Evolutionary conservation across 23 tunicate species (phyloP).

Genomic region (Halocynthia aurantium): DNA sequence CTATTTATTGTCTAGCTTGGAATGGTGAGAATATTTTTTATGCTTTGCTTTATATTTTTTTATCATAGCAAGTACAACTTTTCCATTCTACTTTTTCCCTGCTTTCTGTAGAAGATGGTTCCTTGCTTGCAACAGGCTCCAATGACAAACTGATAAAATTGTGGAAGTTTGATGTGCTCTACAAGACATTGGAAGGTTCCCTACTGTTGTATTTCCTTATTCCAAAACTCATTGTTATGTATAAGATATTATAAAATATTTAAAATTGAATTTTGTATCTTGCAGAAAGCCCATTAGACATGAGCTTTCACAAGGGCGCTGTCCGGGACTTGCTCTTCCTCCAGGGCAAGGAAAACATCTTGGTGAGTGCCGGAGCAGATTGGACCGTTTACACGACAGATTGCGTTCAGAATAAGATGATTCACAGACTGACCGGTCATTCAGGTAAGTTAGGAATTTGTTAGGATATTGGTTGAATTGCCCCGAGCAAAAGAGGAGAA

Average conservation of each 20-base stretch:
- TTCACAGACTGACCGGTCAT: slow-evolving; percentile 70
- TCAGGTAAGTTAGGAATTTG: slow-evolving; percentile 16
- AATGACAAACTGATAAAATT: slow-evolving; percentile 59
- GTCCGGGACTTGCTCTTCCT: slow-evolving; percentile 53
- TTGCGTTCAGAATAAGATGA: slow-evolving; percentile 41
- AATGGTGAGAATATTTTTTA: slow-evolving; percentile 26
- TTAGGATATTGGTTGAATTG: not conserved
- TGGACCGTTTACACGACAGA: slow-evolving; percentile 55
- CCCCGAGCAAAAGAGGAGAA: not conserved
- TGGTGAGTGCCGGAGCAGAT: slow-evolving; percentile 70
- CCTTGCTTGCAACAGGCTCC: slow-evolving; percentile 52
- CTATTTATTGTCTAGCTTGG: slow-evolving; percentile 66
- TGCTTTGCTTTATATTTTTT: not conserved
- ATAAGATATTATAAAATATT: not conserved
- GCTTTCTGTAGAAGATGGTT: slow-evolving; percentile 23
- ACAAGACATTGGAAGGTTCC: slow-evolving; percentile 7
- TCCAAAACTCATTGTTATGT: not conserved
- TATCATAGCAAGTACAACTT: too few species aligned
- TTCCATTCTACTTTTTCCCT: not conserved
- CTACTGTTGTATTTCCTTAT: not conserved
- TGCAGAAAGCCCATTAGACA: slow-evolving; percentile 23
- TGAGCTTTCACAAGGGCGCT: slow-evolving; percentile 37
- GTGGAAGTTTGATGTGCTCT: slow-evolving; percentile 19
- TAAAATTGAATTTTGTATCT: not conserved
- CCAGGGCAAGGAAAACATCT: slow-evolving; percentile 25